Conservation (phyloP, 2,113 vertebrate species). For the Limnothrissa miodon region DNA sequence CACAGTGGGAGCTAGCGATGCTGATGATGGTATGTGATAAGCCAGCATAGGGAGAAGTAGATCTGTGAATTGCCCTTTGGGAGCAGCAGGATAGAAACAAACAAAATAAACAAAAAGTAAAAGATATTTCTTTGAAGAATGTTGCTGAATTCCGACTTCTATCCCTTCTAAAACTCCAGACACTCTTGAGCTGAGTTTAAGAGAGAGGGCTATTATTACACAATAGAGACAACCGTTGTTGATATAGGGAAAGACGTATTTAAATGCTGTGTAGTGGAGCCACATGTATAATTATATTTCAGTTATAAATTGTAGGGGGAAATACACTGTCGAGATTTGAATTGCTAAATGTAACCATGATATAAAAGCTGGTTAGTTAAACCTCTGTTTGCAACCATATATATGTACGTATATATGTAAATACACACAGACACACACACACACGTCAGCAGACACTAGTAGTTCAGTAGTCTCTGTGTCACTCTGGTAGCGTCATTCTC, state of each 20-base stretch:
- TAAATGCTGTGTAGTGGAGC: background rate
- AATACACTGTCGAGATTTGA: background rate
- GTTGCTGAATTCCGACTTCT: too few species aligned
- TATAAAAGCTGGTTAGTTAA: background rate
- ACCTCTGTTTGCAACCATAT: background rate
- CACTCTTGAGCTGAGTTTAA: too few species aligned
- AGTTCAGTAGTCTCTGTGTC: background rate
- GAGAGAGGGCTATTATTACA: background rate
- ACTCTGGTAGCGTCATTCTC: constrained; percentile 5
- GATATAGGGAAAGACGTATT: background rate
- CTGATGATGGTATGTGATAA: constrained; percentile 81
- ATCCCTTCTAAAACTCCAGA: too few species aligned
- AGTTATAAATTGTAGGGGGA: background rate
- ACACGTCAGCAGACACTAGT: background rate
- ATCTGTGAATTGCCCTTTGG: too few species aligned
- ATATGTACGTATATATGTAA: too few species aligned
- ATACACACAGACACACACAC: too few species aligned
- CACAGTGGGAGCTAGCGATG: constrained; percentile 80
- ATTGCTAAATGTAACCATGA: background rate
- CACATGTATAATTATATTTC: background rate
- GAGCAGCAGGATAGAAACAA: too few species aligned
- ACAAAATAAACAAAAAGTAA: too few species aligned
- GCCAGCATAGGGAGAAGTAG: background rate
- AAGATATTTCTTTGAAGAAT: too few species aligned
- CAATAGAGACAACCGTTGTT: background rate